A percentile compares a stretch with the other conserved stretches of the same genome.
phyloP scores from a whole-genome alignment of 2,113 vertebrate species.

The Microcebus lehilahytsara region DNA sequence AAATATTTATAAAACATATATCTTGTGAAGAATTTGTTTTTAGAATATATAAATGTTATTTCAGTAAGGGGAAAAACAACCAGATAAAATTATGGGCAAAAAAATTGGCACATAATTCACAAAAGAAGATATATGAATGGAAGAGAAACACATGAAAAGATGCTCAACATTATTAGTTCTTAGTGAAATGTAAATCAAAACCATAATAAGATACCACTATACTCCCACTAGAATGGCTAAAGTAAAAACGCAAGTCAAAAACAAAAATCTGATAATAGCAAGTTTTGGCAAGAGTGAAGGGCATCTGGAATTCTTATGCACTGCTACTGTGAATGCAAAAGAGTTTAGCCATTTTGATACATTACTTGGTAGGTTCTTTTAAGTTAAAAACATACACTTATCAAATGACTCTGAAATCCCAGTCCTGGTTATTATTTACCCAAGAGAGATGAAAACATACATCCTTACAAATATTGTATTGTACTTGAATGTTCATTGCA shows the following conservation, averaged over 20 bases:
- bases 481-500: neutral
- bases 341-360: neutral
- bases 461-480: neutral
- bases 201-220: neutral
- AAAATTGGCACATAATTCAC: neutral
- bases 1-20: neutral
- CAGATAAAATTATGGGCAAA: neutral
- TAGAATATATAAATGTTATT: neutral
- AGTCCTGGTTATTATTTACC: neutral
- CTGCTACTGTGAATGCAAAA: neutral
- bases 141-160: neutral
- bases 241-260: neutral
- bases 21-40: neutral
- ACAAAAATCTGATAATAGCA: neutral
- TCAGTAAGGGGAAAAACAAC: neutral
- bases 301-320: neutral
- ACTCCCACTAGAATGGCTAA: neutral
- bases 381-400: neutral
- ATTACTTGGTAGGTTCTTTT: neutral
- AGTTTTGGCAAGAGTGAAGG: neutral
- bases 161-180: neutral
- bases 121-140: neutral
- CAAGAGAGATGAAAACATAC: neutral
- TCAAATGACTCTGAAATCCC: neutral
- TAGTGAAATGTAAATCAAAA: slow-evolving; percentile 11